Conservation (phyloP, 2,797 vertebrate species). For the Remorina albescens region DNA sequence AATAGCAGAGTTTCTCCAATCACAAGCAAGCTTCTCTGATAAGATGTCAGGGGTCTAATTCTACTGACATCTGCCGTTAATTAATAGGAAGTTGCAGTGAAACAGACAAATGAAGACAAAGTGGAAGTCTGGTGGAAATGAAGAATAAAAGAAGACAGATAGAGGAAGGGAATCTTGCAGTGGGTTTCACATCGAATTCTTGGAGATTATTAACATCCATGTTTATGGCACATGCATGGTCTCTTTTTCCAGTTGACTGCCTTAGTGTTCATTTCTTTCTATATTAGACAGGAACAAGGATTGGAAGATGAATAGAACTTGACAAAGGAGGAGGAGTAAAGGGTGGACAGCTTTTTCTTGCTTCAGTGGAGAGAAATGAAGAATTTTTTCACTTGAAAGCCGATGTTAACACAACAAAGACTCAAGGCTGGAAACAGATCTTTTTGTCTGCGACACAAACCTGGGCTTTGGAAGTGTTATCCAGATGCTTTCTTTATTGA, state of each 20-base stretch:
- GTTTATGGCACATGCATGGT: slow-evolving; percentile 52
- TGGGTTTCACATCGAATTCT: slow-evolving; percentile 43
- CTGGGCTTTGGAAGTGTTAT: slow-evolving; percentile 27
- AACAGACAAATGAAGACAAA: slow-evolving; percentile 42
- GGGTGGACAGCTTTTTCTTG: slow-evolving; percentile 70
- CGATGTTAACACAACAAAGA: slow-evolving; percentile 49
- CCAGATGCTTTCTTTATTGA: slow-evolving; percentile 18
- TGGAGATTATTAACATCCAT: slow-evolving; percentile 62
- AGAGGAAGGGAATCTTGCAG: slow-evolving; percentile 40
- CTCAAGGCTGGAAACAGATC: slow-evolving; percentile 46
- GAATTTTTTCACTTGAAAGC: slow-evolving; percentile 71
- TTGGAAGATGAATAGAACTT: slow-evolving; percentile 61
- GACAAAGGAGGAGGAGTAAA: slow-evolving; percentile 70
- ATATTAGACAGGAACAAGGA: slow-evolving; percentile 65
- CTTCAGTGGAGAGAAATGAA: slow-evolving; percentile 75
- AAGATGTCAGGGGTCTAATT: slow-evolving; percentile 27
- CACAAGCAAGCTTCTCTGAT: slow-evolving; percentile 16
- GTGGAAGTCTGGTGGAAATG: slow-evolving; percentile 49
- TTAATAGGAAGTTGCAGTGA: slow-evolving; percentile 21
- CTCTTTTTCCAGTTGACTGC: slow-evolving; percentile 70
- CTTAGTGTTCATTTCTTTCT: slow-evolving; percentile 59
- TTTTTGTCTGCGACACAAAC: slow-evolving; percentile 55
- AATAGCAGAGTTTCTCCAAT: neutral
- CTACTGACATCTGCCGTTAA: slow-evolving; percentile 17
- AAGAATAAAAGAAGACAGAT: slow-evolving; percentile 35